phyloP scores from a whole-genome alignment of 92 coral and sea anemone species.

The Micromussa lordhowensis region DNA sequence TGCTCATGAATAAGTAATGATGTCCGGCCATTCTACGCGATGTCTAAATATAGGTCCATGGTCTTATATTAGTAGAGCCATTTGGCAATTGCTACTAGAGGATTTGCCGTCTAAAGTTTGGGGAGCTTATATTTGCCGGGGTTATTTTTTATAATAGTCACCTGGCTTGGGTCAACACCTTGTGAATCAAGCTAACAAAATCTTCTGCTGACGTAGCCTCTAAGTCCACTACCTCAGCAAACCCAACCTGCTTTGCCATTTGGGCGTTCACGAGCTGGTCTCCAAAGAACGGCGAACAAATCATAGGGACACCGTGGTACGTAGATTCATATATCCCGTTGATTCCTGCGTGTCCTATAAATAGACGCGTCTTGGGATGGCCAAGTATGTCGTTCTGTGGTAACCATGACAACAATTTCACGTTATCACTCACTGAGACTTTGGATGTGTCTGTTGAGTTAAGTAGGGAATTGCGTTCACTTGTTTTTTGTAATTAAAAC shows the following conservation, averaged over 20 bases:
- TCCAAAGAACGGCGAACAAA: slow-evolving; percentile 60
- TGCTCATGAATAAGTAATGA: too few species aligned
- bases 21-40: too few species aligned
- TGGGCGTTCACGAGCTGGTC: slow-evolving; percentile 62
- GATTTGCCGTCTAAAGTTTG: not conserved
- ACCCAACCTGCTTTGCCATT: slow-evolving; percentile 42
- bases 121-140: not conserved
- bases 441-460: not conserved
- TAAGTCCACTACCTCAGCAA: slow-evolving; percentile 46
- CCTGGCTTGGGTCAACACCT: slow-evolving; percentile 19
- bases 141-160: not conserved
- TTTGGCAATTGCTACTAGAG: not conserved
- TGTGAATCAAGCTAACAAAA: slow-evolving; percentile 15
- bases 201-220: slow-evolving; percentile 36
- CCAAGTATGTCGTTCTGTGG: slow-evolving; percentile 80
- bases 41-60: not conserved
- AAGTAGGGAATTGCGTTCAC: not conserved
- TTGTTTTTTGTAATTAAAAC: too few species aligned
- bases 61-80: not conserved
- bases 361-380: slow-evolving; percentile 61
- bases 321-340: slow-evolving; percentile 63
- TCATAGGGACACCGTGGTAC: slow-evolving; percentile 72
- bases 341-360: slow-evolving; percentile 62
- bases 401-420: slow-evolving; percentile 60
- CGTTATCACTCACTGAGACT: slow-evolving; percentile 42